These are phyloP conservation scores for Toxotes chatareus DNA, from an alignment of 2,113 vertebrate species.

Conservation along the genomic window DNA sequence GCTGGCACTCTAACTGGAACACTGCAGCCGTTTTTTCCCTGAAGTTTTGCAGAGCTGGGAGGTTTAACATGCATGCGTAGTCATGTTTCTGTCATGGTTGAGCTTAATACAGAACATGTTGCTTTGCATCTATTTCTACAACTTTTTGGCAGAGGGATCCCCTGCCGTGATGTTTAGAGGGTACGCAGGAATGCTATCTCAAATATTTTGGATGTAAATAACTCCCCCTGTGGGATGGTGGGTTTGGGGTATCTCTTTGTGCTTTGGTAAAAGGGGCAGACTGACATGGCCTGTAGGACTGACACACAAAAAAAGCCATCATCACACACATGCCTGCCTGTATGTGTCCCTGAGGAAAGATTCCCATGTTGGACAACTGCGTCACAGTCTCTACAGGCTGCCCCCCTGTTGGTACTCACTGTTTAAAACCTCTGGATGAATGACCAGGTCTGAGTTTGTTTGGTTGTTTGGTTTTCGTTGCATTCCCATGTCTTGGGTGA, in stretches of 20 bases:
- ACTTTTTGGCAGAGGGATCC: slow-evolving; percentile 31
- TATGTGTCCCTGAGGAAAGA: slow-evolving; percentile 56
- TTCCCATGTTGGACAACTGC: slow-evolving; percentile 49
- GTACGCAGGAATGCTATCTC: slow-evolving; percentile 42
- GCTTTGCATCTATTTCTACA: slow-evolving; percentile 49
- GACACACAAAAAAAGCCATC: slow-evolving; percentile 44
- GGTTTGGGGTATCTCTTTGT: slow-evolving; percentile 19
- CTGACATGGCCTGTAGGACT: slow-evolving; percentile 36
- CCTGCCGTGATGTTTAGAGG: slow-evolving; percentile 42
- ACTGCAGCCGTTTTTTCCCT: neutral
- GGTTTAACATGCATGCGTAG: slow-evolving; percentile 20
- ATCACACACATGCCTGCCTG: slow-evolving; percentile 38
- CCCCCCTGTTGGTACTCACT: slow-evolving; percentile 25
- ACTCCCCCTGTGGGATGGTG: slow-evolving; percentile 41
- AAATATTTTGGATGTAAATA: slow-evolving; percentile 59
- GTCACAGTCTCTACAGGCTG: slow-evolving; percentile 19
- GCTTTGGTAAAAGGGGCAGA: slow-evolving; percentile 44
- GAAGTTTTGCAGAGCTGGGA: slow-evolving; percentile 11
- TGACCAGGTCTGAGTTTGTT: slow-evolving; percentile 62
- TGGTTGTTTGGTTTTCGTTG: slow-evolving; percentile 77
- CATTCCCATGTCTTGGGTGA: slow-evolving; percentile 77
- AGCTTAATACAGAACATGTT: slow-evolving; percentile 47
- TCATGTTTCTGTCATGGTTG: slow-evolving; percentile 27
- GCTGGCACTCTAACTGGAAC: slow-evolving; percentile 42
- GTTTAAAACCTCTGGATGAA: slow-evolving; percentile 41